Conservation (phyloP, 2,888 invertebrate species). For the Chromoteleia sp. region DNA sequence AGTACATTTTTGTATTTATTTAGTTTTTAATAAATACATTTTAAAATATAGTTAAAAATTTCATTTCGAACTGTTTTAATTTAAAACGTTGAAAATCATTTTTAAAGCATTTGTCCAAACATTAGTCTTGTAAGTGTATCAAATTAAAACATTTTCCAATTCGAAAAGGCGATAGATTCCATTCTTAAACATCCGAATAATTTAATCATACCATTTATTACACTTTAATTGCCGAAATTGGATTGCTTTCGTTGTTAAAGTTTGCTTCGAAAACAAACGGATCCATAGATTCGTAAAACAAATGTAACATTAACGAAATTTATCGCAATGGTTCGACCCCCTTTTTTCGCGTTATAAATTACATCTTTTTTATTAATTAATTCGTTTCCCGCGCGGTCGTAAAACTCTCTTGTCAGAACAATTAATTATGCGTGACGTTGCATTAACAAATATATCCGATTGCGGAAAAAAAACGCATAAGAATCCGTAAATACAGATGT, state of each 20-base stretch:
- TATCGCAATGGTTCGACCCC: slow-evolving; percentile 24
- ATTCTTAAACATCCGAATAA: too few relatives aligned
- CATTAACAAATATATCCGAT: slow-evolving; percentile 43
- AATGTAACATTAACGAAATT: slow-evolving; percentile 37
- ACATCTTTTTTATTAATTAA: slow-evolving; percentile 49
- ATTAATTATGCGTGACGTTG: slow-evolving; percentile 47
- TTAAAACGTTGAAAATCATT: too few relatives aligned
- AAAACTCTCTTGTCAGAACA: slow-evolving; percentile 7
- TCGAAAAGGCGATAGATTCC: too few relatives aligned
- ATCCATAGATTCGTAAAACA: background rate
- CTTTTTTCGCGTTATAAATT: slow-evolving; percentile 37
- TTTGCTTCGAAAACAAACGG: background rate
- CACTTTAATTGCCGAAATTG: too few relatives aligned
- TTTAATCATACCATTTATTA: too few relatives aligned
- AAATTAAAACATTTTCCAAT: too few relatives aligned
- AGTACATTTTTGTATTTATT: too few relatives aligned
- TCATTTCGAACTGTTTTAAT: too few relatives aligned
- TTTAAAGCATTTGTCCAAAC: too few relatives aligned
- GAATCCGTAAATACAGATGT: slow-evolving; percentile 64
- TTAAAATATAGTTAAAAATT: too few relatives aligned
- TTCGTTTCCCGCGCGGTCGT: slow-evolving; percentile 25
- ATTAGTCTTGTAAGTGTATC: too few relatives aligned
- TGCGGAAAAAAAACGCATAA: slow-evolving; percentile 27
- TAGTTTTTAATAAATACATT: too few relatives aligned
- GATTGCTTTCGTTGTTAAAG: background rate